Evolutionary conservation across 2,797 vertebrate genomes (phyloP).

Genomic region (Hemitrygon akajei): DNA sequence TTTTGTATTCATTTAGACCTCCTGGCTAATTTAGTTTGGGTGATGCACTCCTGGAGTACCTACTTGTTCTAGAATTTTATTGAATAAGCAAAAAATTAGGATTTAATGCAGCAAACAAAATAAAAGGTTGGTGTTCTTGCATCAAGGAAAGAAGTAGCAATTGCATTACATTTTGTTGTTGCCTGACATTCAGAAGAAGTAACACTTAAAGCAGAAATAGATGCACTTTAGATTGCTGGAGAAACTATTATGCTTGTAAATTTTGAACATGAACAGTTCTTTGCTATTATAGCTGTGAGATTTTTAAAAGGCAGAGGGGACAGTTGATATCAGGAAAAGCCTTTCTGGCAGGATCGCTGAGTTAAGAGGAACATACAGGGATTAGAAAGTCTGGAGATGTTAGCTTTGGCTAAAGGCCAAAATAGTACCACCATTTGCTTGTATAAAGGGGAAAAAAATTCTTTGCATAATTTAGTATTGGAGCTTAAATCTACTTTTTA

Average conservation of each 20-base stretch:
- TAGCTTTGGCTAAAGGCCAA: slow-evolving; percentile 8
- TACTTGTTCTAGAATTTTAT: background rate
- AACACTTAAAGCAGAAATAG: background rate
- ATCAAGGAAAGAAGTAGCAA: background rate
- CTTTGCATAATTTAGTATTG: slow-evolving; percentile 1
- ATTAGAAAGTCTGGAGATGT: background rate
- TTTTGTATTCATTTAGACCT: background rate
- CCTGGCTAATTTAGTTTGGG: background rate
- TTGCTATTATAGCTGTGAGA: background rate
- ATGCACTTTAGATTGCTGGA: background rate
- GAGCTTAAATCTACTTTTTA: background rate
- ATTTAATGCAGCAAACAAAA: background rate
- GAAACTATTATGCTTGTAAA: background rate
- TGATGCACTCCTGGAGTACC: background rate
- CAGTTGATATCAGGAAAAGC: background rate
- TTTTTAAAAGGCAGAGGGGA: background rate
- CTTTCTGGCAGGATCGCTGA: background rate
- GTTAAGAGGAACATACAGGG: background rate
- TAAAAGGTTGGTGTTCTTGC: background rate
- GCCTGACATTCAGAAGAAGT: background rate
- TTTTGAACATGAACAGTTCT: background rate
- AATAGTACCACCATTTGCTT: background rate
- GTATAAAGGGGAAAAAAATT: background rate
- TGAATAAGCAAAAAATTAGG: background rate
- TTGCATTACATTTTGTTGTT: background rate